A percentile compares a stretch with the other conserved stretches of the same genome.
Evolutionary conservation across 2,797 vertebrate genomes (phyloP).

Genomic region (Acanthornis magna): DNA sequence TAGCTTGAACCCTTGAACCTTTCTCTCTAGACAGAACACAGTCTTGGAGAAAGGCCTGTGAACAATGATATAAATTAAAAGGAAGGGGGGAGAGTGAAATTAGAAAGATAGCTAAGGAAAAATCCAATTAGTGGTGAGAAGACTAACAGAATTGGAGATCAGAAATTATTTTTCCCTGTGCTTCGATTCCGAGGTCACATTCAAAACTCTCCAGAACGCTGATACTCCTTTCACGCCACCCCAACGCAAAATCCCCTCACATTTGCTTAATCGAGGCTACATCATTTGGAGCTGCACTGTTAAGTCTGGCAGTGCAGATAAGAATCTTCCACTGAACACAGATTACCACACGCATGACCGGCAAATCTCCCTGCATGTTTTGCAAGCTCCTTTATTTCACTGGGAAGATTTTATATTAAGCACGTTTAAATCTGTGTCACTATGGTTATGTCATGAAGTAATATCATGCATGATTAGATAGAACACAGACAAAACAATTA

Average conservation of each 20-base stretch:
- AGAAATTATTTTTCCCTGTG: constrained; percentile 13
- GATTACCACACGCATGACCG: constrained; percentile 41
- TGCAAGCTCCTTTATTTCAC: constrained; percentile 25
- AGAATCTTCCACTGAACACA: constrained; percentile 37
- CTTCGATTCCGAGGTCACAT: background rate
- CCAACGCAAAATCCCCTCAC: constrained; percentile 2
- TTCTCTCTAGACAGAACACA: background rate
- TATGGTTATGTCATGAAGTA: constrained; percentile 56
- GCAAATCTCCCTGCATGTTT: constrained; percentile 47
- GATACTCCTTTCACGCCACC: background rate
- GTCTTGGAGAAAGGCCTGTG: background rate
- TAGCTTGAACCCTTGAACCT: background rate
- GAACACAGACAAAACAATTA: constrained; percentile 38
- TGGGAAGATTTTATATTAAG: constrained; percentile 40
- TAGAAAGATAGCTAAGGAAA: constrained; percentile 43
- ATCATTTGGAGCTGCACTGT: constrained; percentile 28
- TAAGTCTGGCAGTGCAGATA: constrained; percentile 46
- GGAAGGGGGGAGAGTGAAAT: background rate
- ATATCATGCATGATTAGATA: constrained; percentile 51
- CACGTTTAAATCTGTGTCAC: constrained; percentile 53
- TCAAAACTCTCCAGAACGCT: background rate
- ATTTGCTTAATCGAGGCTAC: constrained; percentile 16
- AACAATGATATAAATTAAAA: constrained; percentile 26
- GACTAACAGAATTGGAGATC: constrained; percentile 32
- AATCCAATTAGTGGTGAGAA: constrained; percentile 11